Base-by-base conservation (phyloP, 2,113 vertebrate species). In the Epinephelus fuscoguttatus region DNA sequence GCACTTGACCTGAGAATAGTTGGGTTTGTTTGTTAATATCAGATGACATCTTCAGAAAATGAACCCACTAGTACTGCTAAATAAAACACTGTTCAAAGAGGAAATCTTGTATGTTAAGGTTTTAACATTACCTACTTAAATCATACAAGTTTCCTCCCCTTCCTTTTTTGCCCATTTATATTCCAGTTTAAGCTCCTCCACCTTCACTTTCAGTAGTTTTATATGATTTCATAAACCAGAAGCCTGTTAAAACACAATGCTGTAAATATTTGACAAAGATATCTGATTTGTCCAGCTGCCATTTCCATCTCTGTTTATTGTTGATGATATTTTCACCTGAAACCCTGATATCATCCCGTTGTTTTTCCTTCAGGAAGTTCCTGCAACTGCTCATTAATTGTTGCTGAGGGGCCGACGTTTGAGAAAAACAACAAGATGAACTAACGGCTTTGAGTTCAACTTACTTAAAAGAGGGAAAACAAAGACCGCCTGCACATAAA, bases 351-450 rank as follows among this genome's bases (percentile, higher is more conserved):
- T 92, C 85, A 87, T 86, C 80, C 82, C 63, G 79, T 85, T 91
- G 89, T 92, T 93, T 93, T 88, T 90, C 90, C 89, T 90, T 89
- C 90, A 94, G 91, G 93, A 95, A 93, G 87, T 93, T 92, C 91
- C 93, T 92, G 85, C 77, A 21, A 75, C 87, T 68, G 77, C 45
- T 90, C 89, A 87, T 91, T 88, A 92, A 90, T 73, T 89, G 90
- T 88, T 92, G 90, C 90, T 87, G 62, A 84, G 88, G 86, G 82
- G 85, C 81, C 72, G 25, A 81, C 82, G 11, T 84, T 57, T 74
- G 63, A 79, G 53, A 69, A 87, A 89, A 90, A 91, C 69, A 47
- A 59, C 69, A 47, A 59, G 71, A 42, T 53, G 63, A 80, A 70
- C 62, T 9, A 59, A 64, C 62, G 60, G 75, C 78, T 84, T 62